Evolutionary conservation across 2,113 vertebrate species (phyloP).

Genomic region (Chamaea fasciata): DNA sequence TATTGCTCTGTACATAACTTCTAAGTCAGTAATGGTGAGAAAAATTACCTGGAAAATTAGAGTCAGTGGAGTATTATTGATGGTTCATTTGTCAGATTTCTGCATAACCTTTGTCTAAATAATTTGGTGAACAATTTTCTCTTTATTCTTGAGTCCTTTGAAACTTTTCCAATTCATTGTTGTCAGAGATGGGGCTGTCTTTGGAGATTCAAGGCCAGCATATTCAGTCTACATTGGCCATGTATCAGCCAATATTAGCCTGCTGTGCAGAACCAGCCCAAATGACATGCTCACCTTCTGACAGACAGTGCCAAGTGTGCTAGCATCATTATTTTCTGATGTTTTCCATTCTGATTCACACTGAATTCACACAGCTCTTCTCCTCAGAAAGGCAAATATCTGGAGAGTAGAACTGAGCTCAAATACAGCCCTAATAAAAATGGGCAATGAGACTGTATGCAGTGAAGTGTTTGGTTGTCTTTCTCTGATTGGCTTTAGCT

Average conservation of each 20-base stretch:
- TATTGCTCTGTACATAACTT: not conserved
- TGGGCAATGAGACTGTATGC: not conserved
- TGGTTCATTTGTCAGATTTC: constrained; percentile 18
- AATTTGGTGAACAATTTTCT: constrained; percentile 26
- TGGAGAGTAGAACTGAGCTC: not conserved
- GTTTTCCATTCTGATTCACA: not conserved
- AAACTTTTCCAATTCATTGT: not conserved
- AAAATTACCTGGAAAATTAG: constrained; percentile 57
- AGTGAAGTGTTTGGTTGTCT: not conserved
- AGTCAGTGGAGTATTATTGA: constrained; percentile 1
- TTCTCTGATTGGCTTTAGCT: not conserved
- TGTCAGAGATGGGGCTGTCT: not conserved
- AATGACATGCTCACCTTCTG: not conserved
- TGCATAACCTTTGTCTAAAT: constrained; percentile 41
- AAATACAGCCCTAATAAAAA: not conserved
- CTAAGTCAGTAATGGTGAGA: constrained; percentile 25
- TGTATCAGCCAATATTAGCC: not conserved
- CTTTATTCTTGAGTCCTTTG: not conserved
- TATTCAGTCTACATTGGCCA: not conserved
- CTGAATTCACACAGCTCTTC: not conserved
- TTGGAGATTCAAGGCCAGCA: not conserved
- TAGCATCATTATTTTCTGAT: not conserved
- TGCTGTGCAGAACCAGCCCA: not conserved
- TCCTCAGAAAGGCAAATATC: not conserved
- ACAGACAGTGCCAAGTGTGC: not conserved